phyloP scores from a whole-genome alignment of 2,888 invertebrate species.

The Enoplolaimus lenunculus region DNA sequence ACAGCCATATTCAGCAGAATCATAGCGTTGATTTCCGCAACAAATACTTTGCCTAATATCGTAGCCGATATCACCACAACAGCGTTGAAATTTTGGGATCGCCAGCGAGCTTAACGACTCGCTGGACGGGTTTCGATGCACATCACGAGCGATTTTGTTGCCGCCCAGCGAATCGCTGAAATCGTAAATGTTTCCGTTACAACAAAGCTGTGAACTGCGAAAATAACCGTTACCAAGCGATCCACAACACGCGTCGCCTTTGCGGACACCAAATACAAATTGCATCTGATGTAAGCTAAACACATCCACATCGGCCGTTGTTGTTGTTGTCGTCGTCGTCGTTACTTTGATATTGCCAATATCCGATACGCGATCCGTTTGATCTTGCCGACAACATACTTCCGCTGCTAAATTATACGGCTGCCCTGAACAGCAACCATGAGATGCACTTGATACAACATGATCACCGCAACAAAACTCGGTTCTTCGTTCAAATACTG shows the following conservation, averaged over 20 bases:
- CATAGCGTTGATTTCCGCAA: too few relatives aligned
- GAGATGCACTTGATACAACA: not conserved
- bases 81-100: too few relatives aligned
- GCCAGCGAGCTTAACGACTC: too few relatives aligned
- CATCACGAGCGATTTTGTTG: not conserved
- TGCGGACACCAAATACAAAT: not conserved
- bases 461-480: not conserved
- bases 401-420: not conserved
- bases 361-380: not conserved
- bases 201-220: not conserved
- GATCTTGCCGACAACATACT: not conserved
- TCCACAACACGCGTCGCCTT: not conserved
- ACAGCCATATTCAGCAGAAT: not conserved
- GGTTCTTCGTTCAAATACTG: not conserved
- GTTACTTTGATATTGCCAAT: not conserved
- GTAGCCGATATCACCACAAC: not conserved
- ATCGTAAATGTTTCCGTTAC: not conserved
- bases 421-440: not conserved
- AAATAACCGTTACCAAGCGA: not conserved
- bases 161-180: too few relatives aligned
- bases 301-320: not conserved
- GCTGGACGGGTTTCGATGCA: not conserved
- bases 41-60: too few relatives aligned
- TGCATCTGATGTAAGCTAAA: too few relatives aligned
- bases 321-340: not conserved